Evolutionary conservation across 1,140 invertebrate genomes (phyloP), one percentile per base, ranked within the genome.

Genomic region (Ephestia elutella): DNA sequence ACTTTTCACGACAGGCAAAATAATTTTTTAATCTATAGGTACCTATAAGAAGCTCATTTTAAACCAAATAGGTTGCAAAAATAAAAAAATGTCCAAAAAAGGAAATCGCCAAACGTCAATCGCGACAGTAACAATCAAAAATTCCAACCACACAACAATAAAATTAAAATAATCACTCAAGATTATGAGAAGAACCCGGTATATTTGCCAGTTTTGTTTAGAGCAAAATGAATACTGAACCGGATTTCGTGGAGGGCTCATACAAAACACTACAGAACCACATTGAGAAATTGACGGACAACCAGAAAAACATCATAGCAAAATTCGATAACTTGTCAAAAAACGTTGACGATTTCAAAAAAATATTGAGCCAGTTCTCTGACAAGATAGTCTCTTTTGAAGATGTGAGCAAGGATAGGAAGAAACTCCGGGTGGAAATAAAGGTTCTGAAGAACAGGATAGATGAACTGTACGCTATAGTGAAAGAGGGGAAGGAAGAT

Each of bases 401-500:
- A 28, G 79, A 83, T 21, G 51, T 65, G 10, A 53, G 70, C 0
- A 49, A 48, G 5, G 74, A 83, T 49, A 70, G 63, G 5, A 71
- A 63, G 49, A 79, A 65, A 56, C 21, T 82, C 7, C 78, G 69
- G 30, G 55, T 55, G n/a, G 82, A 86, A 13, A 65, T 87, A 0
- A 76, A 65, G 17, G 32, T 59, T n/a, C 15, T 86, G 48, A 82
- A 76, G 65, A 75, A 63, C 13, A 67, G 78, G 28, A 70, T 86
- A 51, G 80, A 85, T 32, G 79, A 86, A 18, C 49, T 86, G 8
- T 83, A 70, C 21, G 59, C 65, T 4, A 78, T 81, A 19, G 78
- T 85, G 7, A 85, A 83, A 30, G 83, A 86, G 4, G 76, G 77
- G 0, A 86, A 85, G 25, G 82, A 82, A 28, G 78, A 83, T 13